Evolutionary conservation across 2,888 invertebrate species (phyloP).

Genomic region (Cephus runcator): DNA sequence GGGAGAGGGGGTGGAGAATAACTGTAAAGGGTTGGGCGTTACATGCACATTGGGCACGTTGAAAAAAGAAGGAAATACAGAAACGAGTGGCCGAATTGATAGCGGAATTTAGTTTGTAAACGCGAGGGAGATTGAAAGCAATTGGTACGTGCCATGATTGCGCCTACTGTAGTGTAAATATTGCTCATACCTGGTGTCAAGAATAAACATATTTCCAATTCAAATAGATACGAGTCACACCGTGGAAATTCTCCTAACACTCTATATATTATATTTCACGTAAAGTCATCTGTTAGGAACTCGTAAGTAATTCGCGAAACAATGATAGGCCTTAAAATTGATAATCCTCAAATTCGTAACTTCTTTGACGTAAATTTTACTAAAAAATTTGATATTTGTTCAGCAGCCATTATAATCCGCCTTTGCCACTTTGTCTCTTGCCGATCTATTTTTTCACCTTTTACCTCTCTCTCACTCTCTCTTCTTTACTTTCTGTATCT

Average conservation of each 20-base stretch:
- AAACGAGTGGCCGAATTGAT: slow-evolving; percentile 41
- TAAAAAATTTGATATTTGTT: not conserved
- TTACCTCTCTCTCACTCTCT: not conserved
- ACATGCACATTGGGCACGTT: not conserved
- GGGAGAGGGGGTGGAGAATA: not conserved
- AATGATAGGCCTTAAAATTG: not conserved
- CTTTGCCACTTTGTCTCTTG: not conserved
- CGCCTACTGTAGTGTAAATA: slow-evolving; percentile 52
- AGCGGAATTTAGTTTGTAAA: slow-evolving; percentile 44
- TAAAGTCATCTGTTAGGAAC: not conserved
- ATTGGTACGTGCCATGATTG: slow-evolving; percentile 48
- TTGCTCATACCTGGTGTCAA: slow-evolving; percentile 27
- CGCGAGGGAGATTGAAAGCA: slow-evolving; percentile 40
- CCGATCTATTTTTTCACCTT: not conserved
- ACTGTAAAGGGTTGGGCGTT: not conserved
- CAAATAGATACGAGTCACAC: not conserved
- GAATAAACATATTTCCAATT: not conserved
- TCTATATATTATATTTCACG: not conserved
- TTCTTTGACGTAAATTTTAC: not conserved
- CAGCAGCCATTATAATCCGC: not conserved
- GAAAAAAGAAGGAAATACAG: slow-evolving; percentile 11
- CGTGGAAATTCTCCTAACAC: not conserved
- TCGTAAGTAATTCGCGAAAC: not conserved
- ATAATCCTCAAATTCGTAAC: not conserved
- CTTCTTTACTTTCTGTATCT: not conserved